Evolutionary conservation across 2,888 invertebrate genomes (phyloP).

Genomic region (Anorthoa munda): DNA sequence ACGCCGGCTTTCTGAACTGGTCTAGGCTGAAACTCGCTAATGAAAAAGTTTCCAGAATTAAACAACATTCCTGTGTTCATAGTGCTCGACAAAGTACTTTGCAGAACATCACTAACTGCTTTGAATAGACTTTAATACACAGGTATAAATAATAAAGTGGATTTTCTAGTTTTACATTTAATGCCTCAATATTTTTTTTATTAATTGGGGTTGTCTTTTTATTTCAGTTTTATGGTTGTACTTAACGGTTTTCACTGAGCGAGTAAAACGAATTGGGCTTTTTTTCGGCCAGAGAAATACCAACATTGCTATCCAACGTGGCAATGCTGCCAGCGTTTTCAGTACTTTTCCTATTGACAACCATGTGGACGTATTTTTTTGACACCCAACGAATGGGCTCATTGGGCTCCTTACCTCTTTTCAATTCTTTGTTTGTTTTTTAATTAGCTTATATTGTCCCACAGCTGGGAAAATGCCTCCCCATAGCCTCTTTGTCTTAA

Average conservation of each 20-base stretch:
- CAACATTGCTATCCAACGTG: no score
- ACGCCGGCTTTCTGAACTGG: slow-evolving; percentile 38
- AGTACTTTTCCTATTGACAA: no score
- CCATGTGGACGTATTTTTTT: no score
- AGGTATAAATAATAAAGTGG: neutral
- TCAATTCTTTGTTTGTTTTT: no score
- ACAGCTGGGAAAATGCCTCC: no score
- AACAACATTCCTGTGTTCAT: slow-evolving; percentile 29
- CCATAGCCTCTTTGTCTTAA: no score
- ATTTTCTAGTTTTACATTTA: neutral
- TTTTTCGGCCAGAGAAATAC: no score
- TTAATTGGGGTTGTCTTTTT: neutral
- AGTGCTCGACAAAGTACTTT: slow-evolving; percentile 35
- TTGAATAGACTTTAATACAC: slow-evolving; percentile 26
- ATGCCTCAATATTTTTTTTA: neutral
- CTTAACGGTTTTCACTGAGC: neutral
- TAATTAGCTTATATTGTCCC: no score
- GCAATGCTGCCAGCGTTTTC: no score
- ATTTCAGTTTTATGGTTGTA: neutral
- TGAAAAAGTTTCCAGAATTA: slow-evolving; percentile 55
- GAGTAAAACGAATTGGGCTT: neutral
- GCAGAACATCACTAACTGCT: slow-evolving; percentile 31
- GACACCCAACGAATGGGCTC: no score
- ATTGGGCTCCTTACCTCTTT: no score
- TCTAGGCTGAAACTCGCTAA: slow-evolving; percentile 50